Base-by-base conservation (phyloP, 2,797 vertebrate species). In the Pyrocephalus nanus region DNA sequence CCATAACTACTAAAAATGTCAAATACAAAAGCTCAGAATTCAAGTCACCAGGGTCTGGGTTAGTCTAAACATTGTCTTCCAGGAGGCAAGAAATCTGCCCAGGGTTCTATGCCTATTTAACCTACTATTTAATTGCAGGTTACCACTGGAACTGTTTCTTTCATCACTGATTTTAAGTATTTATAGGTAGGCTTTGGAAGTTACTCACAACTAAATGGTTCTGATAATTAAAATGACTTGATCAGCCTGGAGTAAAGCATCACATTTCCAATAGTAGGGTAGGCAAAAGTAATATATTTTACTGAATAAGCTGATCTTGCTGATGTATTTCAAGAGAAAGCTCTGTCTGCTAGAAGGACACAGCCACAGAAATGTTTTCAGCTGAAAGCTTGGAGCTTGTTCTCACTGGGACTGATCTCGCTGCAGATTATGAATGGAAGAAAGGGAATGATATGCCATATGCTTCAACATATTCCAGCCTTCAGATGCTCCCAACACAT, bases 401-500 rank as follows among this genome's bases (percentile, higher is more conserved):
- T 90, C 76, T 70, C 42, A 12, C 13, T 60, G 21, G 58, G 36
- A 40, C 54, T 74, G 62, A 61, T 83, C 82, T 81, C 27, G 34
- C 36, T 53, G 58, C 73, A 72, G 80, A 53, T 82, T 78, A 79
- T 84, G 93, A 94, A 90, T 90, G 92, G 83, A 86, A 88, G 93
- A 75, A 92, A 67, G 82, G 40, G 69, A 95, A 93, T 79, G 4
- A 18, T 45, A 11, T 76, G 77, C 94, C 95, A 96, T 96, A 96
- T 95, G 95, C 83, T 92, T 58, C 64, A 71, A 67, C 92, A 95
- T 95, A 95, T 94, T 96, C 88, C 89, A 82, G 80, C 54, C 70
- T 94, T 96, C 92, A 96, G 88, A 92, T 93, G 94, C 90, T 95
- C 47, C 20, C 76, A 95, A 93, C 92, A 95, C 88, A 83, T 92